Base-by-base conservation (phyloP, 30 jellyfish, hydroid and myxozoan species). In the Clytia hemisphaerica region DNA sequence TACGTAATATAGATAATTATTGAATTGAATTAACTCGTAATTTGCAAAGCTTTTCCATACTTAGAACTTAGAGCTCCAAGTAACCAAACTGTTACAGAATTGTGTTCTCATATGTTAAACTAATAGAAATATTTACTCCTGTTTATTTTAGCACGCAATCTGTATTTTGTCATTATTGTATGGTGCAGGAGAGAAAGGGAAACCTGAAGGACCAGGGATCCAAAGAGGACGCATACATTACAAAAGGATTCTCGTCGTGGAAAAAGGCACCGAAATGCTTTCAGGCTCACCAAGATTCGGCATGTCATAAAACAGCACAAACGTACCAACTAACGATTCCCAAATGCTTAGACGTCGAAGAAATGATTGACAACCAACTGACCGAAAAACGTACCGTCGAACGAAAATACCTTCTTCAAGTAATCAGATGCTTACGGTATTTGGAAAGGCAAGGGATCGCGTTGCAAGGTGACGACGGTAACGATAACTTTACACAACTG, bases 181-280 rank as follows among this genome's bases (percentile, higher is more conserved):
- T 9, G 21, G 26, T 9, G 21, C 9, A 9, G n/a, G n/a, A n/a
- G 15, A n/a, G 26, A 9, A 48, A 48, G 26, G 61, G 9, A 32
- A 9, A 48, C 21, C 71, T 36, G 22, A 27, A 31, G 28, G 40
- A 58, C 18, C 71, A 58, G 49, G 38, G 49, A 58, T 18, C 22
- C 21, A 58, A 58, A 58, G 71, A 58, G 38, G 71, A 26, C 7
- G 71, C 71, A 18, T 58, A 58, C 38, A 58, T 58, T 31, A 58
- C 71, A 35, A 58, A 58, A 58, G 71, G 71, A 18, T 58, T 58
- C 49, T 58, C 38, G 18, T 24, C 7, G 18, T 58, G 71, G 62
- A 58, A 58, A 48, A 58, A 58, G 38, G 71, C 71, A 2, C 71
- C 71, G 28, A 58, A 58, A 31, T 58, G 49, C 18, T 58, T 58